A percentile compares a stretch with the other conserved stretches of the same genome.
Evolutionary conservation across 2,888 invertebrate genomes (phyloP).

Genomic region (Rhagonycha fulva): DNA sequence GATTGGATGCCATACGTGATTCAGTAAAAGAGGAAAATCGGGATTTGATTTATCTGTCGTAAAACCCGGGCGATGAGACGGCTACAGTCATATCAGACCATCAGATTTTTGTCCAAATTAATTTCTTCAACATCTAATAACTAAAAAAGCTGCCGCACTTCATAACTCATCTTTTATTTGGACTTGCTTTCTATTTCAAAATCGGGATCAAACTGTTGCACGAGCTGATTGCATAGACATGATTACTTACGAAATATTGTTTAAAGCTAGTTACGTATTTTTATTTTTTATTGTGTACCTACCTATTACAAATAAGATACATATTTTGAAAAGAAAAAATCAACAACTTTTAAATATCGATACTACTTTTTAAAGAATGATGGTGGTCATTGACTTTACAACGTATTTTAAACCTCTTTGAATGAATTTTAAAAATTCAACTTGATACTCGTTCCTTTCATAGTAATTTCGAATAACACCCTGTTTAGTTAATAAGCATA

Average conservation of each 20-base stretch:
- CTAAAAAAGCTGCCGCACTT: too few species aligned
- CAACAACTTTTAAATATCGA: neutral
- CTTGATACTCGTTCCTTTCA: neutral
- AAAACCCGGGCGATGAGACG: too few species aligned
- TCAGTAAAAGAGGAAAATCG: neutral
- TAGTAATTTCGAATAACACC: neutral
- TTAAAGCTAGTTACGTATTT: neutral
- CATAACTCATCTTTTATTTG: neutral
- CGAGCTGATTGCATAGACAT: neutral
- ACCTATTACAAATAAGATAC: neutral
- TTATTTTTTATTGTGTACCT: neutral
- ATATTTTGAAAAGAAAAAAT: neutral
- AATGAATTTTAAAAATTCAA: neutral
- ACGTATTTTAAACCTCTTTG: neutral
- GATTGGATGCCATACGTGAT: neutral
- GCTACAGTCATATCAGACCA: too few species aligned
- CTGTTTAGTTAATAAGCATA: neutral
- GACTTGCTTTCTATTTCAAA: neutral
- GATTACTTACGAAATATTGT: neutral
- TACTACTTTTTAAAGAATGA: neutral
- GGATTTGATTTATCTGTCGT: neutral
- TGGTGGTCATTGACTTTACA: neutral
- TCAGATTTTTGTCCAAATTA: neutral
- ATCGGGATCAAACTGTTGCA: neutral
- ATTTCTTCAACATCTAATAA: neutral